Percentiles rank a stretch among this genome's conserved stretches.
Conservation (phyloP, 2,888 invertebrate species). For the Quadroppia sp. region DNA sequence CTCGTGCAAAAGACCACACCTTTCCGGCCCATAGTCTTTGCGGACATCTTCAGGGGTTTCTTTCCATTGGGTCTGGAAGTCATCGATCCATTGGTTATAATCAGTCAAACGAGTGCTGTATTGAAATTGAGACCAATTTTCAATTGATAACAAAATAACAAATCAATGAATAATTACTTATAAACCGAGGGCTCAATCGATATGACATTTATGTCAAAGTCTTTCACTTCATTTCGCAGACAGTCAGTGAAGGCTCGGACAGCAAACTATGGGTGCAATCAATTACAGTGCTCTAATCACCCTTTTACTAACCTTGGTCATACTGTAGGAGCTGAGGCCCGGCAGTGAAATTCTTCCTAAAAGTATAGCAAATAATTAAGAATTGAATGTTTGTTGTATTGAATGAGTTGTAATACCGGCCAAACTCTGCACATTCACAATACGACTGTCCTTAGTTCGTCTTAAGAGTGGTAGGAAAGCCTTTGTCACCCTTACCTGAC, state of each 20-base stretch:
- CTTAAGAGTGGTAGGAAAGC: background rate
- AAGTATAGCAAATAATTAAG: background rate
- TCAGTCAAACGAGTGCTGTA: background rate
- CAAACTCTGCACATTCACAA: constrained; percentile 1
- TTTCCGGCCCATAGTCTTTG: constrained; percentile 27
- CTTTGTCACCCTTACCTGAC: constrained; percentile 10
- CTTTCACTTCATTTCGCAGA: background rate
- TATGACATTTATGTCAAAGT: background rate
- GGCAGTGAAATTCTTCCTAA: background rate
- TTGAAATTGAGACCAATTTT: background rate
- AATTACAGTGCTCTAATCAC: too few relatives aligned
- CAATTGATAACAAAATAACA: background rate
- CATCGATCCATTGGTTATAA: constrained; percentile 16
- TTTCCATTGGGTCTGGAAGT: constrained; percentile 23
- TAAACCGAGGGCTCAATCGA: background rate
- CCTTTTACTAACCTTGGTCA: background rate
- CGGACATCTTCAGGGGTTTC: constrained; percentile 15
- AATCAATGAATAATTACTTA: background rate
- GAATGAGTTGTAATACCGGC: background rate
- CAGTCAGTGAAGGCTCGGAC: constrained; percentile 5
- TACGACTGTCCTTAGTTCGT: background rate
- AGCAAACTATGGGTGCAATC: background rate
- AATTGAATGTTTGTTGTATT: background rate
- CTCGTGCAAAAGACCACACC: constrained; percentile 11
- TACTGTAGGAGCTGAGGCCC: background rate